Base-by-base conservation (phyloP, 2,888 invertebrate species). In the Cactoblastis cactorum region DNA sequence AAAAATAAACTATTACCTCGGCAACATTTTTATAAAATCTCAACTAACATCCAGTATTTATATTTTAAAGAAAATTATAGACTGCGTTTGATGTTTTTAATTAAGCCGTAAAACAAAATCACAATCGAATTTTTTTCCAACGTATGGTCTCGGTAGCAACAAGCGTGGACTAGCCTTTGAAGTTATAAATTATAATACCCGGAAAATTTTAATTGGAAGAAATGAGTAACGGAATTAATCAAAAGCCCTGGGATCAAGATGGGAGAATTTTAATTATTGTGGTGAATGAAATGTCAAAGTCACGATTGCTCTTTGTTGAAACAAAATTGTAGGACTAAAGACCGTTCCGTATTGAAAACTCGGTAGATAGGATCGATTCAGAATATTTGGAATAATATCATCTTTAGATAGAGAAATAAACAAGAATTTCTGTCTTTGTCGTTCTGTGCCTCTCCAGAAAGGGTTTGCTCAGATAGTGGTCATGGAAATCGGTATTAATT, bases 11-110 rank as follows among this genome's bases (percentile, higher is more conserved):
- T 15, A 15, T 4, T 5, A 22, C 35, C 35, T 5, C 9, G 35
- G 9, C 17, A 17, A 18, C 17, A 6, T 1, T 35, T 35, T 15
- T 35, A 35, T 15, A 2, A 35, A 37, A 37, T 1, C 14, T 6
- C 14, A 24, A 12, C 3, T 12, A 28, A 12, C n/a, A 24, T 15
- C 28, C 28, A 24, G 12, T n/a, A 28, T 15, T 14, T 41, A 14
- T n/a, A 28, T 15, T 14, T 1, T 9, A 12, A 28, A 43, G 12
- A 43, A 12, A 22, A 43, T 11, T 43, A 12, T 41, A 41, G 15
- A 24, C 24, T 63, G 61, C 54, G 56, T 67, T 69, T 71, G 68
- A 69, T 71, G 61, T 69, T 68, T 48, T 69, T 67, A 68, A 71
- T 67, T 65, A 63, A 63, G 53, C 51, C 54, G 37, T 53, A 49